Percentiles rank a stretch among this genome's conserved stretches.
These are phyloP conservation scores for Meghimatium bilineatum DNA, from an alignment of 2,888 invertebrate genomes.

Conservation along the genomic window DNA sequence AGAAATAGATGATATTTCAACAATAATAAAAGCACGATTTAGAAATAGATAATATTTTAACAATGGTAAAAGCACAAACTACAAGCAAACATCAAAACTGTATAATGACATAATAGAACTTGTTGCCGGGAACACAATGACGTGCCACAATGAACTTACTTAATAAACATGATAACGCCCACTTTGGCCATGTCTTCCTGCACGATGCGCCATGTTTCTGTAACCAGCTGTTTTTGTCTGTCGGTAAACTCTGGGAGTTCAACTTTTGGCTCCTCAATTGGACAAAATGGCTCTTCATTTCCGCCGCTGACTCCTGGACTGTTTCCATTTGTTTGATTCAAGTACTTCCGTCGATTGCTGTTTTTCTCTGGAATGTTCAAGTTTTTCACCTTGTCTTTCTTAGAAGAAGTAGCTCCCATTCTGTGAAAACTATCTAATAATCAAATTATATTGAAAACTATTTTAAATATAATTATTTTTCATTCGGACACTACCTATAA, in stretches of 20 bases:
- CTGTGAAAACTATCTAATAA: background rate
- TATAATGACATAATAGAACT: too few relatives aligned
- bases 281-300: background rate
- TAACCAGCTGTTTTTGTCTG: conserved; percentile 62
- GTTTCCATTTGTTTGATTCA: conserved; percentile 43
- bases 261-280: conserved; percentile 49
- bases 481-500: too few relatives aligned
- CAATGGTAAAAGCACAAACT: too few relatives aligned
- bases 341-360: conserved; percentile 47
- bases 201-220: conserved; percentile 64
- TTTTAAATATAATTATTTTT: too few relatives aligned
- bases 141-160: conserved; percentile 57
- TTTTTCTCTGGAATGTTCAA: conserved; percentile 29
- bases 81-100: too few relatives aligned
- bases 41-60: too few relatives aligned
- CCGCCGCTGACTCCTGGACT: conserved; percentile 17
- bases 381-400: conserved; percentile 29
- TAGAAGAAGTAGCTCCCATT: conserved; percentile 49
- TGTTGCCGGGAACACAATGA: too few relatives aligned
- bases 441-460: too few relatives aligned
- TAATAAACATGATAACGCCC: conserved; percentile 69
- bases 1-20: too few relatives aligned
- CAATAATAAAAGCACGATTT: too few relatives aligned
- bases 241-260: conserved; percentile 62
- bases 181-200: conserved; percentile 67